Base-by-base conservation (phyloP, 2,113 vertebrate genomes). In the Hyperopisus bebe region DNA sequence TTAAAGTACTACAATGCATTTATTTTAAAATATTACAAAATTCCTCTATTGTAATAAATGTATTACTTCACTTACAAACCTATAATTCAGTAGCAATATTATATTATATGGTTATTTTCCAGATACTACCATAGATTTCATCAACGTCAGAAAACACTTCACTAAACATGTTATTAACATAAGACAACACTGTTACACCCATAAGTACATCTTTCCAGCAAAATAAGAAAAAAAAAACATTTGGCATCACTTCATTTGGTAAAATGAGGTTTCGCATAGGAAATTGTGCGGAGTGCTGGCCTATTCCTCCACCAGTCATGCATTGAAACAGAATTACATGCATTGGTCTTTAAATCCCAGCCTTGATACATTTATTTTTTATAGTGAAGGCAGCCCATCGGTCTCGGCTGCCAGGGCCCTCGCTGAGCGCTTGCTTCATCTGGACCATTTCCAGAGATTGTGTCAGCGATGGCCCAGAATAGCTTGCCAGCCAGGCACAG, bases 351-450 rank as follows among this genome's bases (percentile, higher is more conserved):
- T 39, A 87, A 87, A 87, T 39, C 50, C 48, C 85, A 87, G 85
- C 11, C 44, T 87, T 53, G 48, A 53, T 53, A 53, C 93, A 93
- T 95, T 94, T 93, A 91, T 92, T 87, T 92, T 93, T 74, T 70
- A 92, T 90, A 88, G 46, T 55, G 91, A 93, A 88, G 91, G 94
- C 93, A 86, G 91, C 19, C 1, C 91, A 92, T 94, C 94, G 91
- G 90, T 90, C 92, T 88, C 90, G 91, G 90, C 92, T 91, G 91
- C 91, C 88, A 55, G 90, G 90, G 92, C 91, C 88, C 91, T 90
- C 89, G 39, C 91, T 86, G 88, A 90, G 83, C 87, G 88, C 90
- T 85, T 27, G 92, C 94, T 93, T 95, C 91, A 92, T 90, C 88
- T 87, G 88, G 94, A 93, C 94, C 62, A 83, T 90, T 90, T 24